Evolutionary conservation across 2,797 vertebrate genomes (phyloP).

Genomic region (Apogon talboti): DNA sequence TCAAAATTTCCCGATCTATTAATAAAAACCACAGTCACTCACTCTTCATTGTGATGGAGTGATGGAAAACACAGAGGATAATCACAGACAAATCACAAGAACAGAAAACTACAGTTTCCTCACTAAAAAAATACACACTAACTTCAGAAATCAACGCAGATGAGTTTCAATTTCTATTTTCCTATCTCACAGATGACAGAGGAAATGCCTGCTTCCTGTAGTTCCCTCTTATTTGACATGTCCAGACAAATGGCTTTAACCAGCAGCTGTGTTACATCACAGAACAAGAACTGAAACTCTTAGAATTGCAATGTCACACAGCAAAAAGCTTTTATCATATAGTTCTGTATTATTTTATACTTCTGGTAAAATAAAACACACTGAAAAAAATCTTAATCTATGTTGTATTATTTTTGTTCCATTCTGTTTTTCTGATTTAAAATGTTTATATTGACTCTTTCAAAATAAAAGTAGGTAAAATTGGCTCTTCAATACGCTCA

Average conservation of each 20-base stretch:
- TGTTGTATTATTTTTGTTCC: too few species aligned
- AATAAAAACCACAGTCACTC: not conserved
- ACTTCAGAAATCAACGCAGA: not conserved
- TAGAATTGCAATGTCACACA: not conserved
- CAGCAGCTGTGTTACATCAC: not conserved
- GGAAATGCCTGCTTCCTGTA: conserved; percentile 16
- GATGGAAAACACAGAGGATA: not conserved
- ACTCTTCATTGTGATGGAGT: not conserved
- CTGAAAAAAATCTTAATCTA: too few species aligned
- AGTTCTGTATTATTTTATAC: too few species aligned
- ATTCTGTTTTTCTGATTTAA: too few species aligned
- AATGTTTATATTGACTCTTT: too few species aligned
- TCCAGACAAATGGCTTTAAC: not conserved
- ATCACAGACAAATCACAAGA: not conserved
- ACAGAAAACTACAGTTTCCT: not conserved
- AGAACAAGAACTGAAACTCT: conserved; percentile 16
- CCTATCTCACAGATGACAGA: not conserved
- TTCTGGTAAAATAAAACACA: too few species aligned
- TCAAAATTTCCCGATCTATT: not conserved
- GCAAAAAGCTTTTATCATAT: too few species aligned
- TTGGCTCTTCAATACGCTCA: too few species aligned
- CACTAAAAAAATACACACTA: conserved; percentile 5
- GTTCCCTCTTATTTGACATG: not conserved
- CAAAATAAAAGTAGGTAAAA: too few species aligned
- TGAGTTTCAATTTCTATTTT: conserved; percentile 41